These are phyloP conservation scores for Rhadinocentrus ornatus DNA, from an alignment of 2,797 vertebrate genomes.

Conservation along the genomic window DNA sequence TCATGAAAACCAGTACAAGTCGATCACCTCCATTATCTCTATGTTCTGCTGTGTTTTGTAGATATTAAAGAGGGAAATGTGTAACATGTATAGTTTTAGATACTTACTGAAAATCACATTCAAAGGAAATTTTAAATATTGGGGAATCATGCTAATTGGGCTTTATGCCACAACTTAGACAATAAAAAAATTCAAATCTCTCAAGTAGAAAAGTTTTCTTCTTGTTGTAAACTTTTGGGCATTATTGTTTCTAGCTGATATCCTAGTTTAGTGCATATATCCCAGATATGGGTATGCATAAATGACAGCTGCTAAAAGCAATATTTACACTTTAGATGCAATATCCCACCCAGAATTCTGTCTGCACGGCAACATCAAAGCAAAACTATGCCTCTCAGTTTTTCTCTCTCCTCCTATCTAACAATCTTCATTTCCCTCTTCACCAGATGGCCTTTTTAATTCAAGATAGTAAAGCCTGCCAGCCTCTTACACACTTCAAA, in stretches of 20 bases:
- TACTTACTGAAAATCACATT: background rate
- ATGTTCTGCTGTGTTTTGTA: background rate
- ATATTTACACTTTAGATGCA: conserved; percentile 54
- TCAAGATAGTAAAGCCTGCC: conserved; percentile 76
- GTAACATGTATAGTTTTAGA: background rate
- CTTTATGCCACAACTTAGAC: background rate
- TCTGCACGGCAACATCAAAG: conserved; percentile 65
- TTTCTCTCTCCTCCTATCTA: conserved; percentile 59
- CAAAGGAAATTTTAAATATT: background rate
- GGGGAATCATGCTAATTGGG: background rate
- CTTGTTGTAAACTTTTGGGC: background rate
- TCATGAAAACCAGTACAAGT: background rate
- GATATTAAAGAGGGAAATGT: background rate
- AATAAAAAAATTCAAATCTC: background rate
- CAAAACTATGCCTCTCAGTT: conserved; percentile 43
- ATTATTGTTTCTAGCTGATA: conserved; percentile 1
- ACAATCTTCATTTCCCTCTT: conserved; percentile 65
- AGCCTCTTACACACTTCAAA: conserved; percentile 77
- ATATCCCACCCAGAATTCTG: conserved; percentile 56
- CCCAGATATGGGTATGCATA: conserved; percentile 16
- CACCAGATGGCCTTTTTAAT: conserved; percentile 84
- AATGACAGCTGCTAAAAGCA: conserved; percentile 41
- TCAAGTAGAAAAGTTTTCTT: background rate
- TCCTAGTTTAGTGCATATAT: conserved; percentile 4
- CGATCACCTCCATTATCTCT: background rate